Evolutionary conservation across 1,140 invertebrate species (phyloP), one percentile per base, ranked within the genome.

Genomic region (Lordiphosa collinella): DNA sequence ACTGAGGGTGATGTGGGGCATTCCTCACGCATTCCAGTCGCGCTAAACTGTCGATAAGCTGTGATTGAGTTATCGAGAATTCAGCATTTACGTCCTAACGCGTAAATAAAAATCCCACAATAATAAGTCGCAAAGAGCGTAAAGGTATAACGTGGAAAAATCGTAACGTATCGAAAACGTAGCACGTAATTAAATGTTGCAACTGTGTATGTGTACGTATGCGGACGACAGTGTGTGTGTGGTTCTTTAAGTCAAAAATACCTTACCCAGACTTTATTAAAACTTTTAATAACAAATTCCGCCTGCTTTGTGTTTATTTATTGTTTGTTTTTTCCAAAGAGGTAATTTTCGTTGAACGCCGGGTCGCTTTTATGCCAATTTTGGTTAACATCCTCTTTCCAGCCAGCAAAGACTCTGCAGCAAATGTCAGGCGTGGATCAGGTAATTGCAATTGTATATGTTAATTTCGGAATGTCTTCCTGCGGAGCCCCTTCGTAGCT

Each of bases 341-440:
- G 57, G 56, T 55, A 47, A 52, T 31, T 46, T 8, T 11, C 8
- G 11, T 16, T 10, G 25, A 32, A 11, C 3, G 1, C 7, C 22
- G n/a, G 7, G 34, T 13, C 29, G 41, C 43, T 11, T 47, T 29
- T 10, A 48, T 36, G 34, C 22, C 50, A 32, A 14, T 10, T 35
- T 62, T 55, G 18, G 38, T 8, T 49, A 36, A 40, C 34, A 55
- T 63, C 35, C 18, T 47, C 52, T 44, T 84, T 76, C 37, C 55
- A 82, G 76, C 64, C 55, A 69, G 66, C 74, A 73, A 84, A 66
- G 53, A 53, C 46, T 72, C 13, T 72, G 73, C 78, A 78, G 78
- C 78, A 84, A 84, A 84, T 84, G 78, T 84, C 78, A 84, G 78
- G 78, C 78, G 78, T 84, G 79, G 78, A 84, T 84, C 78, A 84